Conservation (phyloP, 2,888 invertebrate species). For the Drosophila fungiperda region DNA sequence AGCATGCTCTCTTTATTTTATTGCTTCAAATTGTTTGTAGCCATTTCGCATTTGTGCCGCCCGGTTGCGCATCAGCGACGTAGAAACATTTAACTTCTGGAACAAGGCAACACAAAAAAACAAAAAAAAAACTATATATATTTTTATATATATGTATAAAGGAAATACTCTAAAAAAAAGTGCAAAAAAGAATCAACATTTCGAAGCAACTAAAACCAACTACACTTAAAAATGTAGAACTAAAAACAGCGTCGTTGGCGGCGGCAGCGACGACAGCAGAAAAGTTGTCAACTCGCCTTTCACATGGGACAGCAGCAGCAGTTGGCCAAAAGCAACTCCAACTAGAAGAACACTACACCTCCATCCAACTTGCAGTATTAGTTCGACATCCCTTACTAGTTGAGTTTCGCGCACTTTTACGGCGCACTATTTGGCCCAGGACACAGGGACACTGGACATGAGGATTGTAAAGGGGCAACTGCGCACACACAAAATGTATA, state of each 20-base stretch:
- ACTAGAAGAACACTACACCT: constrained; percentile 6
- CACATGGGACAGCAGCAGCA: constrained; percentile 43
- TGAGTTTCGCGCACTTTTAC: constrained; percentile 72
- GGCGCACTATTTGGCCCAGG: constrained; percentile 44
- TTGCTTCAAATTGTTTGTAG: constrained; percentile 80
- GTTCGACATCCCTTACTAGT: constrained; percentile 51
- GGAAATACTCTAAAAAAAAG: constrained; percentile 2
- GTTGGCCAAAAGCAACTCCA: constrained; percentile 13
- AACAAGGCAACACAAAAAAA: constrained; percentile 43
- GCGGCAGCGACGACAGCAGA: constrained; percentile 55
- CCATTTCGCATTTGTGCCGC: constrained; percentile 80
- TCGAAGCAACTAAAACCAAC: constrained; percentile 67
- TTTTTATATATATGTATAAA: background rate
- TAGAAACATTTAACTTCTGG: constrained; percentile 77
- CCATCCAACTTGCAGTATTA: constrained; percentile 30
- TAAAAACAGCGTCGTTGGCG: constrained; percentile 49
- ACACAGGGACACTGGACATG: constrained; percentile 19
- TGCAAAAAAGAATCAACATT: constrained; percentile 52
- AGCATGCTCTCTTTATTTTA: constrained; percentile 77
- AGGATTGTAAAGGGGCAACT: constrained; percentile 53
- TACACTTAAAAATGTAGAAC: constrained; percentile 70
- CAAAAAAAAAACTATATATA: background rate
- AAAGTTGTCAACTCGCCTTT: constrained; percentile 73
- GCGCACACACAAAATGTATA: constrained; percentile 39
- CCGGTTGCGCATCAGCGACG: constrained; percentile 76